These are phyloP conservation scores for Hoplostethus mediterraneus DNA, from an alignment of 2,797 vertebrate genomes.

Conservation along the genomic window DNA sequence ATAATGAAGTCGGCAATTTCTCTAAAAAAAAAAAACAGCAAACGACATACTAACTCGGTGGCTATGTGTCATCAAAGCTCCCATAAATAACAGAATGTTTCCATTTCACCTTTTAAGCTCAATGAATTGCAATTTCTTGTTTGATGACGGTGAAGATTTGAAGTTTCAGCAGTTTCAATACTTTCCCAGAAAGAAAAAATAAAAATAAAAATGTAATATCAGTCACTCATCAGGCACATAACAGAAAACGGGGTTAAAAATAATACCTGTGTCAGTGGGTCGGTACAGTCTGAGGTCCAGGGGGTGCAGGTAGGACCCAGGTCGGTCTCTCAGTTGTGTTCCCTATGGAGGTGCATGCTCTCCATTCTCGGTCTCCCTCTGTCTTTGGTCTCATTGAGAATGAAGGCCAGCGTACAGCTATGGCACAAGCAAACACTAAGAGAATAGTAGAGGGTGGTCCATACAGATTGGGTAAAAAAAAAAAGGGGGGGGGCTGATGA, in stretches of 20 bases:
- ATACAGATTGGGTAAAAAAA: slow-evolving; percentile 29
- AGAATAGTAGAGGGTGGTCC: slow-evolving; percentile 76
- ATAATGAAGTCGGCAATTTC: not conserved
- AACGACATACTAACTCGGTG: not conserved
- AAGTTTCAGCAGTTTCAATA: not conserved
- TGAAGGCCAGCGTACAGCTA: slow-evolving; percentile 52
- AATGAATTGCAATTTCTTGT: not conserved
- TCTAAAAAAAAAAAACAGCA: not conserved
- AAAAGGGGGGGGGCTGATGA: slow-evolving; percentile 38
- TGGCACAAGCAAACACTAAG: slow-evolving; percentile 53
- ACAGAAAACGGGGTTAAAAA: not conserved
- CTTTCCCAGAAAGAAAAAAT: not conserved
- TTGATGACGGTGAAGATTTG: not conserved
- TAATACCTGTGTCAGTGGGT: slow-evolving; percentile 61
- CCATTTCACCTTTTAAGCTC: not conserved
- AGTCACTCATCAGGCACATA: not conserved
- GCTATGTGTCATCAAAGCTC: not conserved
- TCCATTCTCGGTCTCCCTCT: slow-evolving; percentile 69
- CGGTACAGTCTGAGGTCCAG: slow-evolving; percentile 16
- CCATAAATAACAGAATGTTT: not conserved
- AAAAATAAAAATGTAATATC: not conserved
- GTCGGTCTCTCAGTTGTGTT: slow-evolving; percentile 56
- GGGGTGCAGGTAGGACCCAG: slow-evolving; percentile 44
- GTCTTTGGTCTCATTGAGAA: slow-evolving; percentile 66
- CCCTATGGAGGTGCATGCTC: slow-evolving; percentile 52